Percentiles rank a stretch among this genome's conserved stretches.
Conservation (phyloP, 2,888 invertebrate species). For the Andrena praecox region DNA sequence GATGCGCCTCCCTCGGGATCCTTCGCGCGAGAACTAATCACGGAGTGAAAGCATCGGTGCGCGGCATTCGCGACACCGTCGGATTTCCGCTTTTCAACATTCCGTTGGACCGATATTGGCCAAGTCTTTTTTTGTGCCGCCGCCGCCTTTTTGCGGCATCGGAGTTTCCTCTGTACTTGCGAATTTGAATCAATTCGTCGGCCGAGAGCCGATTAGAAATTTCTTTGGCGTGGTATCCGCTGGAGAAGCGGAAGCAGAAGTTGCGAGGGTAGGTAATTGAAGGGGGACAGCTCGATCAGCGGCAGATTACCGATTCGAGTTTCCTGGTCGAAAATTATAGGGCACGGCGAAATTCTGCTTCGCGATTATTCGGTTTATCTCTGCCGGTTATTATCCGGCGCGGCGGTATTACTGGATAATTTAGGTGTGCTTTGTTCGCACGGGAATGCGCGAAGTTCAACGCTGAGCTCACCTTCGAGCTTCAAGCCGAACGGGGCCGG, state of each 20-base stretch:
- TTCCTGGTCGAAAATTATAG: slow-evolving; percentile 13
- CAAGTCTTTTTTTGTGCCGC: neutral
- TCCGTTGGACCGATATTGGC: slow-evolving; percentile 26
- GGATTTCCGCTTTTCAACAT: slow-evolving; percentile 27
- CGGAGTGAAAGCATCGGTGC: slow-evolving; percentile 11
- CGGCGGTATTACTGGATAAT: slow-evolving; percentile 13
- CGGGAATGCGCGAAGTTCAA: slow-evolving; percentile 37
- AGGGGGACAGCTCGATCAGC: neutral
- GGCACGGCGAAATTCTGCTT: slow-evolving; percentile 17
- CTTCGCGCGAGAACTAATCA: slow-evolving; percentile 43
- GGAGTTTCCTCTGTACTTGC: too few species aligned
- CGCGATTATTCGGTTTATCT: slow-evolving; percentile 20
- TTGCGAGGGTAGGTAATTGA: neutral
- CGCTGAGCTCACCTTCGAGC: slow-evolving; percentile 32
- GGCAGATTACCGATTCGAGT: neutral
- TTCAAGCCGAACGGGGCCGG: slow-evolving; percentile 7
- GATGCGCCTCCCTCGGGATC: slow-evolving; percentile 31
- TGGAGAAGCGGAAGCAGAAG: neutral
- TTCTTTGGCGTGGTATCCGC: neutral
- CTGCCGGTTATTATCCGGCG: slow-evolving; percentile 4
- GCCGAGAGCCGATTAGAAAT: neutral
- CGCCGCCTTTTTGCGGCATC: too few species aligned
- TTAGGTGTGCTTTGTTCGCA: slow-evolving; percentile 31
- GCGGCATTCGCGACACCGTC: slow-evolving; percentile 11
- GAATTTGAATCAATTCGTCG: too few species aligned